Conservation (phyloP, 2,888 invertebrate genomes). For the Resseliella maxima region DNA sequence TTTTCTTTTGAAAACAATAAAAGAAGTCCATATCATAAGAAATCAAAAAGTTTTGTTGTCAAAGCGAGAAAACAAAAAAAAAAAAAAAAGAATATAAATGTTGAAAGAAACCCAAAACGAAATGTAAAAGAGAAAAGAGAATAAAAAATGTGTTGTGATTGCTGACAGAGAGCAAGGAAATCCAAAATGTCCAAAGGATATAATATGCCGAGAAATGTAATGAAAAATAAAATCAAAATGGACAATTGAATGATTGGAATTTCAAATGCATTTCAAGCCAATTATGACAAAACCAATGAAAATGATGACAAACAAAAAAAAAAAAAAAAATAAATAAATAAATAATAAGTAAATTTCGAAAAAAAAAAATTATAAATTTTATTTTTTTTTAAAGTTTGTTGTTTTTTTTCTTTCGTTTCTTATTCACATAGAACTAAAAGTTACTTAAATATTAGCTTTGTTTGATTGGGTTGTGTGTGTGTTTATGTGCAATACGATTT, state of each 20-base stretch:
- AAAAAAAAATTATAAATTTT: conserved; percentile 38
- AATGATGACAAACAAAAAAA: neutral
- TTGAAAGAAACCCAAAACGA: no score
- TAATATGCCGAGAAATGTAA: no score
- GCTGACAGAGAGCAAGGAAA: no score
- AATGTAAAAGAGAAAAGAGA: no score
- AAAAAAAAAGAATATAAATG: no score
- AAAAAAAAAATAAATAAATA: neutral
- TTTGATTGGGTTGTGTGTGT: conserved; percentile 29
- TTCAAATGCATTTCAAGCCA: neutral
- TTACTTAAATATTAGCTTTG: neutral
- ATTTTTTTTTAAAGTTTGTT: conserved; percentile 40
- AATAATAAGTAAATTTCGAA: conserved; percentile 40
- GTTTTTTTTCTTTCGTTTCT: conserved; percentile 31
- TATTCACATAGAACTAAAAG: neutral
- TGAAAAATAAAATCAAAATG: no score
- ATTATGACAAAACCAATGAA: no score
- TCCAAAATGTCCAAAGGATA: no score
- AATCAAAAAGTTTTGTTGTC: neutral
- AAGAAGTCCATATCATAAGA: neutral
- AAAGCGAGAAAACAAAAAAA: neutral
- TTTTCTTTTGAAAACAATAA: neutral
- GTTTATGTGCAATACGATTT: neutral
- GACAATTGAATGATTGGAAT: neutral
- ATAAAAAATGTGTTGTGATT: no score